These are phyloP conservation scores for Geothlypis trichas DNA, from an alignment of 2,113 vertebrate genomes.

Conservation along the genomic window DNA sequence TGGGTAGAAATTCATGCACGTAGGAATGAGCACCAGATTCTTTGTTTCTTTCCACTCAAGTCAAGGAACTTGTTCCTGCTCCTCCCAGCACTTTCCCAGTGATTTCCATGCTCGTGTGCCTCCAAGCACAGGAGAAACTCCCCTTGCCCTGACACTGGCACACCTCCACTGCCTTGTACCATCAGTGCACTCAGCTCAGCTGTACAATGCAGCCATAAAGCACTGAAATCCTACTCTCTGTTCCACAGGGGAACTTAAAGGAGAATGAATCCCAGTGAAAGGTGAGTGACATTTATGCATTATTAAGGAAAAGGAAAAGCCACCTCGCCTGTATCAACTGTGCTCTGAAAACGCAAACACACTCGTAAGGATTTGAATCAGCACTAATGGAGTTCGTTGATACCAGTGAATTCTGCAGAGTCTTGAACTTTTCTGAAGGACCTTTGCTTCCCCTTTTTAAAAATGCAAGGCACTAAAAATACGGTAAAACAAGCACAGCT, in stretches of 20 bases:
- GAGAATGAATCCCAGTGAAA: slow-evolving; percentile 10
- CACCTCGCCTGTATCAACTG: slow-evolving; percentile 12
- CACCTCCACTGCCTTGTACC: not conserved
- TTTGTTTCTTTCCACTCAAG: not conserved
- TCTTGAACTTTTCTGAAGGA: slow-evolving; percentile 45
- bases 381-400: slow-evolving; percentile 26
- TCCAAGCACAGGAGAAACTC: not conserved
- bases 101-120: not conserved
- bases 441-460: slow-evolving; percentile 36
- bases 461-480: slow-evolving; percentile 19
- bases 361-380: not conserved
- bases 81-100: not conserved
- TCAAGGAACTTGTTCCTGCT: not conserved
- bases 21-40: not conserved
- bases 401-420: slow-evolving; percentile 47
- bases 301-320: slow-evolving; percentile 8
- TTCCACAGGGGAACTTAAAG: not conserved
- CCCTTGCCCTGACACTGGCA: not conserved
- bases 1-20: accelerated
- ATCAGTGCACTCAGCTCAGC: not conserved
- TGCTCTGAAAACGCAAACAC: not conserved
- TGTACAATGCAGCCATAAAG: not conserved
- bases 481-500: not conserved
- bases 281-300: slow-evolving; percentile 47
- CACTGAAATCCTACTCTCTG: not conserved